Conservation (phyloP, 2,888 invertebrate species). For the Quadroppia sp. region DNA sequence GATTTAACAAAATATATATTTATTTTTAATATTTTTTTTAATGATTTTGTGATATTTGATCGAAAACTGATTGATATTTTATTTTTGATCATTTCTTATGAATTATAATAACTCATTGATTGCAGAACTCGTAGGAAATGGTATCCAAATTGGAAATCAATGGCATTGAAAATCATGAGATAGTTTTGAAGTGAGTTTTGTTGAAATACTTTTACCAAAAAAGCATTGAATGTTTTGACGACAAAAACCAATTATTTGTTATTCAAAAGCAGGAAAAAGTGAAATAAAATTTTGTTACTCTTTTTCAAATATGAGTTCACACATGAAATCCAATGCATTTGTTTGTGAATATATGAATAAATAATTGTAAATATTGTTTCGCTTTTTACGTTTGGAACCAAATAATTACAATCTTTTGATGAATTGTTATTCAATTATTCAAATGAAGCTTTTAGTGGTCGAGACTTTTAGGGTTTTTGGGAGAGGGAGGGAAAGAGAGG, state of each 20-base stretch:
- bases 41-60: background rate
- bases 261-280: background rate
- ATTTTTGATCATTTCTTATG: background rate
- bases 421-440: constrained; percentile 33
- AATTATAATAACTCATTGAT: background rate
- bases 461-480: background rate
- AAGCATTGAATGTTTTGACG: too few relatives aligned
- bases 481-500: background rate
- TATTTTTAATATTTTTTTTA: background rate
- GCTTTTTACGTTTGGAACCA: background rate
- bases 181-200: background rate
- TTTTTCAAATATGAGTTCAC: background rate
- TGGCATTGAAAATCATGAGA: constrained; percentile 29
- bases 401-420: constrained; percentile 26
- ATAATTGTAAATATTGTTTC: background rate
- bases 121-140: constrained; percentile 4
- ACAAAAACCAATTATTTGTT: constrained; percentile 1
- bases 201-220: background rate
- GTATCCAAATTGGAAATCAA: background rate
- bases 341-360: constrained; percentile 1
- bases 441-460: constrained; percentile 22
- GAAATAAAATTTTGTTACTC: background rate
- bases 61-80: constrained; percentile 18
- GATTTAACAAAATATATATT: background rate
- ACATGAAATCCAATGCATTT: background rate